Conservation (phyloP, 2,888 invertebrate species). For the Acrocera orbiculus region DNA sequence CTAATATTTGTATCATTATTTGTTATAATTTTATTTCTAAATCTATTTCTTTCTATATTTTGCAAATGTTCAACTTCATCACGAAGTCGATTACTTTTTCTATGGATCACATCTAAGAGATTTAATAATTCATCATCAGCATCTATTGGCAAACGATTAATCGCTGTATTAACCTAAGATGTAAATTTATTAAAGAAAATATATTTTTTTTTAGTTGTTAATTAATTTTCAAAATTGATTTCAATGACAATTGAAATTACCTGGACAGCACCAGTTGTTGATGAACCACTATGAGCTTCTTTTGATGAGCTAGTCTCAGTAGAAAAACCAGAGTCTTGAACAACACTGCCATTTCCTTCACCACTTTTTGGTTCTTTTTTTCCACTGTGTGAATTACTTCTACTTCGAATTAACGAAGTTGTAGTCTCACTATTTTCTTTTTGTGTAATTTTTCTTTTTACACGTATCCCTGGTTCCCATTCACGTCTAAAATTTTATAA, state of each 20-base stretch:
- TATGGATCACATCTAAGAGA: slow-evolving; percentile 69
- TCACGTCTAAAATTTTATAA: slow-evolving; percentile 38
- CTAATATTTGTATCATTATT: slow-evolving; percentile 12
- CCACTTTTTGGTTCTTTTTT: slow-evolving; percentile 45
- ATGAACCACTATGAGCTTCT: slow-evolving; percentile 56
- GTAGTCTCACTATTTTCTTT: slow-evolving; percentile 19
- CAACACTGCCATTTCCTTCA: slow-evolving; percentile 38
- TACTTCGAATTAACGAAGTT: slow-evolving; percentile 39
- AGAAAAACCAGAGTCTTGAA: slow-evolving; percentile 77
- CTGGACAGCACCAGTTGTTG: slow-evolving; percentile 38
- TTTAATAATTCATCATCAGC: slow-evolving; percentile 69
- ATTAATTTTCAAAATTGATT: no score
- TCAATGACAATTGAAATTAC: slow-evolving; percentile 20
- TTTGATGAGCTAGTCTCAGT: slow-evolving; percentile 73
- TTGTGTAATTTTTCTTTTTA: slow-evolving; percentile 41
- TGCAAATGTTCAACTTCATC: slow-evolving; percentile 53
- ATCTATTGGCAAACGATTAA: slow-evolving; percentile 25
- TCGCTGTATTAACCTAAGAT: slow-evolving; percentile 21
- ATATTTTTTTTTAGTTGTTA: no score
- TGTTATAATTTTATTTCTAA: slow-evolving; percentile 11
- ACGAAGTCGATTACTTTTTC: slow-evolving; percentile 51
- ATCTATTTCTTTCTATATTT: slow-evolving; percentile 24
- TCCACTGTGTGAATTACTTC: slow-evolving; percentile 43
- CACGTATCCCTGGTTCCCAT: slow-evolving; percentile 69
- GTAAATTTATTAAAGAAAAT: background rate